A percentile compares a stretch with the other conserved stretches of the same genome.
phyloP scores from a whole-genome alignment of 2,888 invertebrate species.

The Cheilosia scutellata region DNA sequence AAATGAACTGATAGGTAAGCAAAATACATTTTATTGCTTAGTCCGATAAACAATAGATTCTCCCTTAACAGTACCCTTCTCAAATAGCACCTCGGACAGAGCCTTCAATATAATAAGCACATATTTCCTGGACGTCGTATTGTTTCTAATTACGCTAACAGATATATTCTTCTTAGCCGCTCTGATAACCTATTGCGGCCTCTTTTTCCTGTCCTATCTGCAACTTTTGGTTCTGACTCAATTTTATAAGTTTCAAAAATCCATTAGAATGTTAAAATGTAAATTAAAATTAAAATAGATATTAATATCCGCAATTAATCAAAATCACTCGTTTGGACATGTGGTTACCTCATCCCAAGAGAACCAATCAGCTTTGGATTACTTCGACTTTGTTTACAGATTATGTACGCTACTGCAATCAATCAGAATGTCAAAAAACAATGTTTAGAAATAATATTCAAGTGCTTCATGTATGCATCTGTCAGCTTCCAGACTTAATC shows the following conservation, averaged over 20 bases:
- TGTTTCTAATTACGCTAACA: not conserved
- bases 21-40: not conserved
- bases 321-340: not conserved
- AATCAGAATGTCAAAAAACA: not conserved
- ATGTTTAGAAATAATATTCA: not conserved
- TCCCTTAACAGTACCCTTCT: not conserved
- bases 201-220: not conserved
- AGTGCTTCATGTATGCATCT: conserved; percentile 14
- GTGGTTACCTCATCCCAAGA: conserved; percentile 7
- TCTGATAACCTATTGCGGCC: not conserved
- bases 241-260: not conserved
- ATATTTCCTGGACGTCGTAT: not conserved
- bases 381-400: not conserved
- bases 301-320: not conserved
- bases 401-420: conserved; percentile 4
- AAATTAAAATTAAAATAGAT: not conserved
- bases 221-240: not conserved
- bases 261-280: not conserved
- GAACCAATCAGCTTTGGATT: not conserved
- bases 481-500: conserved; percentile 35
- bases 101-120: not conserved
- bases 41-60: not conserved
- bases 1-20: not conserved
- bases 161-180: not conserved
- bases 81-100: not conserved